Percentiles rank a stretch among this genome's conserved stretches.
Evolutionary conservation across 2,113 vertebrate genomes (phyloP).

Genomic region (Uria lomvia): DNA sequence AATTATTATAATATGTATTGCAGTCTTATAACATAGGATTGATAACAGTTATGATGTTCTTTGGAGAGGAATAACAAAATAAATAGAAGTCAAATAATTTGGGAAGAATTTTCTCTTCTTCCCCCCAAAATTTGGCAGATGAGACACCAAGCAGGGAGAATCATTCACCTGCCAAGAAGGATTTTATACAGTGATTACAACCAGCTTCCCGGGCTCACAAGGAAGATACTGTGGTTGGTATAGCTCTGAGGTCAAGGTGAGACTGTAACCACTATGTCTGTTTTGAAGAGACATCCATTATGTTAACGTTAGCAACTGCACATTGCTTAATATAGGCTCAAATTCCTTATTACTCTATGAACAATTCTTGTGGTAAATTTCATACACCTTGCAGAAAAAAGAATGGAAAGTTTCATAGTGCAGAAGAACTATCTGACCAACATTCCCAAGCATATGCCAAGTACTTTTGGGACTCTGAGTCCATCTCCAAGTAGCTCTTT

Average conservation of each 20-base stretch:
- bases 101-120: neutral
- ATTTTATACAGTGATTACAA: neutral
- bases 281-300: neutral
- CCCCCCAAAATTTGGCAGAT: neutral
- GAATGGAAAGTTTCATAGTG: neutral
- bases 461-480: neutral
- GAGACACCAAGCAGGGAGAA: neutral
- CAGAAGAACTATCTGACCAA: neutral
- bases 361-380: neutral
- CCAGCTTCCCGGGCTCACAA: neutral
- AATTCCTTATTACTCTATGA: neutral
- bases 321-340: neutral
- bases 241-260: neutral
- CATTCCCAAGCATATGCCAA: neutral
- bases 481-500: neutral
- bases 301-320: neutral
- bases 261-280: neutral
- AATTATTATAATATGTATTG: neutral
- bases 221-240: neutral
- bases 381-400: neutral
- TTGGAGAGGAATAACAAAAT: neutral
- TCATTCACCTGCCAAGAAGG: neutral
- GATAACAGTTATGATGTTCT: neutral
- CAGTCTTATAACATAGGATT: neutral
- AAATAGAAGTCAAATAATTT: neutral